Base-by-base conservation (phyloP, 2,888 invertebrate genomes). In the Sialis lutaria region DNA sequence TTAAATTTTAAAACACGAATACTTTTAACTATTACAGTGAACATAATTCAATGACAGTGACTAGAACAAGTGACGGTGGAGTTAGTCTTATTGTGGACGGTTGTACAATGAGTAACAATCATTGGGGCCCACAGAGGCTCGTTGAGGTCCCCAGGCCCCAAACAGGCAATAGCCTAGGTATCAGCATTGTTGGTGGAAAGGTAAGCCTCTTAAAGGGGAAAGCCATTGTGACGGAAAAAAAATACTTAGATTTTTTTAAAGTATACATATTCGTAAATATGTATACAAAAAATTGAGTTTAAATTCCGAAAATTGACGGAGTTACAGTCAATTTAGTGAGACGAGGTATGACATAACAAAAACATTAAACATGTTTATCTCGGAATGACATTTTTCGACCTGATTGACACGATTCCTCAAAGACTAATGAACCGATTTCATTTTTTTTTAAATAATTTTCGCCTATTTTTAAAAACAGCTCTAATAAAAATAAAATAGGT, bases 131-230 rank as follows among this genome's bases (percentile, higher is more conserved):
- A 0, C 80, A 84, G 45, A 70, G 89, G 50, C 69, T 74, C 8
- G 85, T 93, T 40, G 74, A 79, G 51, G 73, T 93, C 33, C 70
- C 71, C 49, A 66, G 90, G 45, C 79, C 81, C 54, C 75, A 75
- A 33, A 37, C 22, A 8, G 79, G 81, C 35, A 79, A 82, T 53
- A 90, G 92, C 46, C 76, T 97, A 30, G 97, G 96, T 6, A 93
- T 98, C 62, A 92, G 91, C 66, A 97, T 98, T 56, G 93, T 98
- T 34, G 92, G 96, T 48, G 91, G 93, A 58, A 89, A 90, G 75
- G 88, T 89, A 61, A n/a, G n/a, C n/a, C n/a, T n/a, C n/a, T n/a
- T n/a, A n/a, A n/a, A n/a, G n/a, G n/a, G n/a, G n/a, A n/a, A n/a
- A n/a, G n/a, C n/a, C 37, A 37, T 6, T 2, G 7, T 2, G 2